phyloP scores from a whole-genome alignment of 2,888 invertebrate species.

The Caenorhabditis sinica region DNA sequence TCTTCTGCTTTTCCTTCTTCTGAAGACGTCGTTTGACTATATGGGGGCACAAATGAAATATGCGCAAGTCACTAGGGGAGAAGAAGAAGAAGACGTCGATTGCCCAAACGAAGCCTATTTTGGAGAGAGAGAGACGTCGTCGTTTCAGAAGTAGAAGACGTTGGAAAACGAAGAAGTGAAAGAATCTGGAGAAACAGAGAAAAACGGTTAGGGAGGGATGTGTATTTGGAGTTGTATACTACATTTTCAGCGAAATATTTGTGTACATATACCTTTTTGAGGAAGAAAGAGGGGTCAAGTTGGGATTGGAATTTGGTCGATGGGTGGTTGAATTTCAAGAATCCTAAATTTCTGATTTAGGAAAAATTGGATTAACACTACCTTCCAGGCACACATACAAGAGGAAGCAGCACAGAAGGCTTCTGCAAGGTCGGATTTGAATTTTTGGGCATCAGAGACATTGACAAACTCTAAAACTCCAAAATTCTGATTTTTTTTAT shows the following conservation, averaged over 20 bases:
- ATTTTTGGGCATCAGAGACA: too few relatives aligned
- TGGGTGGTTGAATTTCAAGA: too few relatives aligned
- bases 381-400: too few relatives aligned
- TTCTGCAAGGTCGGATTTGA: too few relatives aligned
- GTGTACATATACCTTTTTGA: not conserved
- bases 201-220: too few relatives aligned
- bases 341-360: too few relatives aligned
- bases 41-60: conserved; percentile 61
- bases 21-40: conserved; percentile 11
- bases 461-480: too few relatives aligned
- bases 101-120: conserved; percentile 67
- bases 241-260: conserved; percentile 20
- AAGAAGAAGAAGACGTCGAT: conserved; percentile 31
- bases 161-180: not conserved
- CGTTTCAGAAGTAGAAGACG: not conserved
- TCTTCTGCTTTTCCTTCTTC: conserved; percentile 10
- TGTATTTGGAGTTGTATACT: conserved; percentile 31
- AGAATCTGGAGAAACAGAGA: conserved; percentile 8
- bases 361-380: too few relatives aligned
- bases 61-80: conserved; percentile 50
- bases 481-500: too few relatives aligned
- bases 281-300: too few relatives aligned
- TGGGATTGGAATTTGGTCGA: too few relatives aligned
- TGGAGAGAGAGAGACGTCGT: conserved; percentile 14
- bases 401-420: too few relatives aligned